These are phyloP conservation scores for Muscidifurax raptorellus DNA, from an alignment of 1,140 invertebrate genomes.

Conservation along the genomic window DNA sequence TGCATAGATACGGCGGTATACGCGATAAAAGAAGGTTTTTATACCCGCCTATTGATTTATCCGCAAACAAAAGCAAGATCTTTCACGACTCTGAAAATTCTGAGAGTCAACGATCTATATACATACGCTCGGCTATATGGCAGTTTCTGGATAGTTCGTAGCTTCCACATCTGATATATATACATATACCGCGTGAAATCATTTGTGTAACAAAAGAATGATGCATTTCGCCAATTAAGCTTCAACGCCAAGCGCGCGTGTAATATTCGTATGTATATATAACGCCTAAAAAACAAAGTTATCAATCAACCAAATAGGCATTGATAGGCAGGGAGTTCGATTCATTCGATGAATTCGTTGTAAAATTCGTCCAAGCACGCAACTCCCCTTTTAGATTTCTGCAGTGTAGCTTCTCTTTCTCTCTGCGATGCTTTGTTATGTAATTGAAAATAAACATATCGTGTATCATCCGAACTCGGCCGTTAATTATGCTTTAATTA, in stretches of 20 bases:
- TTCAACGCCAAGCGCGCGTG: no score
- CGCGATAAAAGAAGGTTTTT: neutral
- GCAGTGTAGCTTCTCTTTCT: neutral
- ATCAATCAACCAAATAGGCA: slow-evolving; percentile 13
- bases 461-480: slow-evolving; percentile 1
- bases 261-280: no score
- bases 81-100: neutral
- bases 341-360: neutral
- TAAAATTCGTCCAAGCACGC: neutral
- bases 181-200: no score
- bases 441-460: slow-evolving; percentile 20
- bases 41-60: neutral
- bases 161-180: no score
- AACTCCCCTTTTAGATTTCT: neutral
- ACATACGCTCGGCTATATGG: no score
- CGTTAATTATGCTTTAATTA: slow-evolving; percentile 16
- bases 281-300: neutral
- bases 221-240: no score
- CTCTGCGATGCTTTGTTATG: neutral
- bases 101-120: no score
- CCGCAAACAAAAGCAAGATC: no score
- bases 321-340: neutral
- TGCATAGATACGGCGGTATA: no score
- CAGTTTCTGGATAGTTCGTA: no score
- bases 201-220: no score